Base-by-base conservation (phyloP, 2,797 vertebrate genomes). In the Tympanoctomys barrerae region DNA sequence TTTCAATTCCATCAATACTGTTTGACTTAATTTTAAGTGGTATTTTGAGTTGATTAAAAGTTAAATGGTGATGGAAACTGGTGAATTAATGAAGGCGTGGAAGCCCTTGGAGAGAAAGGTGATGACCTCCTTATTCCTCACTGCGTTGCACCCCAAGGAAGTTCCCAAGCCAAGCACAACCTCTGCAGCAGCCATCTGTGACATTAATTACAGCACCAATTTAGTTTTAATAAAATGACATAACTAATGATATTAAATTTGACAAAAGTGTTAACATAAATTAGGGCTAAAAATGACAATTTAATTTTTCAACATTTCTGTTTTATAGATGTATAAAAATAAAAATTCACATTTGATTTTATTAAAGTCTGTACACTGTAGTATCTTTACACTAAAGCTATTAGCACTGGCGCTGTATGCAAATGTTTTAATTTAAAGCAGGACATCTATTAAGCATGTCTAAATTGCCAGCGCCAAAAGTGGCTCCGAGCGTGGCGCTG, bases 271-370 rank as follows among this genome's bases (percentile, higher is more conserved):
- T 42, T 68, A 73, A 73, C 57, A 87, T 68, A 87, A 31, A n/a
- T 75, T 52, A 91, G 78, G 49, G 28, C 39, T 91, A 80, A 92
- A 81, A 82, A 68, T 39, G 18, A n/a, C 11, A 18, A n/a, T 87
- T 87, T 80, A 70, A 21, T 87, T 80, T 92, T 90, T 87, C 82
- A 77, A 77, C 33, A 80, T 80, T 91, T 96, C 46, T 75, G 8
- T 70, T 87, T 93, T 75, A 66, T 59, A 66, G 36, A 59, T 94
- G 19, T 52, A 1, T 84, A 49, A 94, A 83, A 94, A 26, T 83
- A 80, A 80, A 64, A 2, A n/a, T 57, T 87, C 46, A 73, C 24
- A 57, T 39, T 92, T 80, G 31, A 39, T 80, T 90, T 95, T 80
- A 85, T 88, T 81, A 75, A 39, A 82, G 7, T 90, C 90, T 90